Evolutionary conservation across 2,797 vertebrate species (phyloP), one percentile per base, ranked within the genome.

Genomic region (Eulemur albifrons): DNA sequence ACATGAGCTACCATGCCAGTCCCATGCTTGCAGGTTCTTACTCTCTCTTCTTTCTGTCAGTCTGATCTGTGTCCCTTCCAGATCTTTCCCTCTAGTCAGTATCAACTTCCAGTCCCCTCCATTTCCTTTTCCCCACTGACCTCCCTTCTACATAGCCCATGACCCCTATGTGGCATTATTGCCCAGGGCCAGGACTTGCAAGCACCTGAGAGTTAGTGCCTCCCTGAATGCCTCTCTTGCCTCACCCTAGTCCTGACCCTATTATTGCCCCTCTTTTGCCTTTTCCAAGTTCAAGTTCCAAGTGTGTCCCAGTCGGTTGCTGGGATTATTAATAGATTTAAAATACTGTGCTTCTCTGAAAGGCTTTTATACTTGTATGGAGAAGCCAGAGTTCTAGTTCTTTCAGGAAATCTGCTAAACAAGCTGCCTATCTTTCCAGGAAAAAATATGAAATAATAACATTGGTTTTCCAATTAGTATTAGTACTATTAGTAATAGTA

Each of bases 401-500:
- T 48, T 93, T 73, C 59, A 90, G 54, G 65, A 92, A 85, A 77
- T 59, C 80, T 95, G 43, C 6, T 86, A 92, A 97, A 88, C 20
- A 81, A 87, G 38, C 40, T 89, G 13, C 32, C 69, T 54, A 87
- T 32, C 30, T 93, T 94, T 77, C 70, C n/a, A 91, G 50, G 18
- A 35, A 86, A 91, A 81, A 32, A 83, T 4, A 32, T 5, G 38
- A 54, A 95, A 45, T 30, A 72, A 32, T 90, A 76, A 93, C 21
- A 85, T 1, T 25, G 59, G 18, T 59, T 86, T 93, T 75, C 70
- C 35, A 95, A 23, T 69, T 67, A 57, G 54, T 57, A 57, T 25
- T 25, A 45, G 43, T 45, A 11, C 43, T 45, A 45, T 12, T 45
- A 45, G 10, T 45, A 69, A 35, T 70, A 65, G 10, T 5, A 85